Percentiles rank a stretch among this genome's conserved stretches.
phyloP scores from a whole-genome alignment of 2,797 vertebrate genomes.

The Phoebastria nigripes region DNA sequence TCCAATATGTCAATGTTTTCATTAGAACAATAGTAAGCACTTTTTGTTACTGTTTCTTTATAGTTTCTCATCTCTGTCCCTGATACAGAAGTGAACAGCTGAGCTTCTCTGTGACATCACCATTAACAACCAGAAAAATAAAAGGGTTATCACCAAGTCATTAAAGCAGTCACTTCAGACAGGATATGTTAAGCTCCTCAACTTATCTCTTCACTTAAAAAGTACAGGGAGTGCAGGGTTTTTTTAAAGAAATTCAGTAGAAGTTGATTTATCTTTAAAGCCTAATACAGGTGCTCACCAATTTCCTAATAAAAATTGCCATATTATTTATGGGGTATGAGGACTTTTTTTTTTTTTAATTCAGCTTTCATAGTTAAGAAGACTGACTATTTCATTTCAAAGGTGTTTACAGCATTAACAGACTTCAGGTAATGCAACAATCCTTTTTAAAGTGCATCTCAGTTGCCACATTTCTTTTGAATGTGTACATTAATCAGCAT shows the following conservation, averaged over 20 bases:
- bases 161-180: not conserved
- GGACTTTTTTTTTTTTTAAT: not conserved
- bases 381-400: not conserved
- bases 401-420: not conserved
- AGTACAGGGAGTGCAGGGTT: not conserved
- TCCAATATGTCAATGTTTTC: not conserved
- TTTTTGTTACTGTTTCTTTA: not conserved
- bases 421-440: not conserved
- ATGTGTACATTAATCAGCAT: not conserved
- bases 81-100: not conserved
- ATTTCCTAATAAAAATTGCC: not conserved
- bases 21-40: not conserved
- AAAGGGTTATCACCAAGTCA: not conserved
- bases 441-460: not conserved
- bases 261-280: not conserved
- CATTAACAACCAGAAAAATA: not conserved
- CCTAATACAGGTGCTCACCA: not conserved
- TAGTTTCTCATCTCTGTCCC: not conserved
- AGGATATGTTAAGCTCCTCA: not conserved
- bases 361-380: not conserved
- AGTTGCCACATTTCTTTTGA: not conserved
- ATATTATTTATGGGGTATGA: not conserved
- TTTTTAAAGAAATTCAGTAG: not conserved
- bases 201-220: not conserved
- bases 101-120: not conserved